Evolutionary conservation across 2,888 invertebrate genomes (phyloP).

Genomic region (Calliphora vomitoria): DNA sequence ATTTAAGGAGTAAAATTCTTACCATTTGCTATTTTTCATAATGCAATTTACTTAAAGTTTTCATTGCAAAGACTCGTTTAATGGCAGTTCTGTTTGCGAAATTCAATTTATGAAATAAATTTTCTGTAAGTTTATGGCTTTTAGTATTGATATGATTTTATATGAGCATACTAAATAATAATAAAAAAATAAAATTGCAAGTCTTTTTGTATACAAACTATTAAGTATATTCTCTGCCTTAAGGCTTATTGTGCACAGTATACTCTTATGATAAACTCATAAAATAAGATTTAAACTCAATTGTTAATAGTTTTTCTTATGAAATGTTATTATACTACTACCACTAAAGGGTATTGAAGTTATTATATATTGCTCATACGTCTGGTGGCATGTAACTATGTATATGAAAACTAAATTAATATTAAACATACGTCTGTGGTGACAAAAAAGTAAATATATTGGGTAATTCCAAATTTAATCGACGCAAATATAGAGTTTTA

Average conservation of each 20-base stretch:
- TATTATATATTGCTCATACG: neutral
- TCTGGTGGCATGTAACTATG: neutral
- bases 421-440: neutral
- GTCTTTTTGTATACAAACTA: neutral
- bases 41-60: neutral
- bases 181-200: neutral
- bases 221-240: constrained; percentile 21
- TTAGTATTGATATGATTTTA: neutral
- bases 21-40: neutral
- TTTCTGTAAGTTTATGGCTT: neutral
- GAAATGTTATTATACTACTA: neutral
- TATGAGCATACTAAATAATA: neutral
- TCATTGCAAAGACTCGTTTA: neutral
- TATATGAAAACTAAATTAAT: neutral
- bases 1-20: neutral
- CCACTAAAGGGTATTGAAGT: neutral
- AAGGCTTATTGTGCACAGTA: neutral
- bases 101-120: constrained; percentile 13
- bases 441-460: neutral
- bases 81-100: neutral
- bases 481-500: too few species aligned
- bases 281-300: constrained; percentile 59
- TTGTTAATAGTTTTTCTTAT: neutral
- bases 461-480: too few species aligned
- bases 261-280: constrained; percentile 47